Evolutionary conservation across 1,140 invertebrate genomes (phyloP).

Genomic region (Drosophila saltans): DNA sequence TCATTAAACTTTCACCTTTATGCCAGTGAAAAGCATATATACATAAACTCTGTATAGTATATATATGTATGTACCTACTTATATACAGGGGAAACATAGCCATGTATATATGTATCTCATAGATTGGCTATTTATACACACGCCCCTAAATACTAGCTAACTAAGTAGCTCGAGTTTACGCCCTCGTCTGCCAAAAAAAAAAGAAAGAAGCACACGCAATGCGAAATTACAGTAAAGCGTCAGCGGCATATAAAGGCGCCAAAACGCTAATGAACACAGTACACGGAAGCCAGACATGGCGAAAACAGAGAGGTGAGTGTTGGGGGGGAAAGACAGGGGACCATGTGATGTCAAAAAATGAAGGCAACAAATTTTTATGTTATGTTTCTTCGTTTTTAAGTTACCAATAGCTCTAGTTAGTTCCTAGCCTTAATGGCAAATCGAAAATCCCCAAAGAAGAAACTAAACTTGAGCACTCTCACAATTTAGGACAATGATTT

Average conservation of each 20-base stretch:
- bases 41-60: not conserved
- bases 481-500: constrained; percentile 3
- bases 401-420: not conserved
- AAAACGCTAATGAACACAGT: constrained; percentile 72
- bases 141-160: constrained; percentile 4
- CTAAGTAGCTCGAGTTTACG: constrained; percentile 38
- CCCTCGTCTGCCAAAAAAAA: constrained; percentile 28
- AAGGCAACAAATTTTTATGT: constrained; percentile 50
- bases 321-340: not conserved
- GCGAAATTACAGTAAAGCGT: constrained; percentile 61
- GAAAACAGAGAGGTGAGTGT: not conserved
- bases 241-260: constrained; percentile 52
- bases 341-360: constrained; percentile 30
- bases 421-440: constrained; percentile 54
- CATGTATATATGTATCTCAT: constrained; percentile 30
- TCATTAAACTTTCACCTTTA: constrained; percentile 78
- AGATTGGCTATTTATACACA: constrained; percentile 56
- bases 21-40: constrained; percentile 2
- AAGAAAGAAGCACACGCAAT: constrained; percentile 47
- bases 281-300: constrained; percentile 54
- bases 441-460: constrained; percentile 44
- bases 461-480: constrained; percentile 14
- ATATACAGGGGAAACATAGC: constrained; percentile 20
- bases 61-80: not conserved
- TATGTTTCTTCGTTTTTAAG: constrained; percentile 12